phyloP scores from a whole-genome alignment of 1,140 invertebrate species.

The Pogonomyrmex californicus region DNA sequence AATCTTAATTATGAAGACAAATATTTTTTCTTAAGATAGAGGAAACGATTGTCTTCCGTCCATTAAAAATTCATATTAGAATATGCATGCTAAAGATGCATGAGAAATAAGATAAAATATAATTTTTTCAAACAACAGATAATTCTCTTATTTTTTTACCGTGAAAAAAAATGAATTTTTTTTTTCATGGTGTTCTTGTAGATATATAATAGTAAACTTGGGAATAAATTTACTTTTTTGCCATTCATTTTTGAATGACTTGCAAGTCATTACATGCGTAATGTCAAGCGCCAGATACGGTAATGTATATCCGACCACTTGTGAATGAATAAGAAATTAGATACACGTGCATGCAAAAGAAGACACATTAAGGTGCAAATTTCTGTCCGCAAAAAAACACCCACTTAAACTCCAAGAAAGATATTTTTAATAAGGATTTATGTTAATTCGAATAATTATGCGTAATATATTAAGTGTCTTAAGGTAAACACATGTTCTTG shows the following conservation, averaged over 20 bases:
- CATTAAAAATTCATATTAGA: neutral
- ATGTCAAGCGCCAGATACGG: conserved; percentile 46
- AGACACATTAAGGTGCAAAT: conserved; percentile 61
- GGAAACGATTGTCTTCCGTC: neutral
- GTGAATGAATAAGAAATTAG: conserved; percentile 63
- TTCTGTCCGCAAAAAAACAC: conserved; percentile 37
- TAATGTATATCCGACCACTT: conserved; percentile 44
- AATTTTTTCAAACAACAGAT: neutral
- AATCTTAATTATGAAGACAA: neutral
- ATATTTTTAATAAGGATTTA: conserved; percentile 60
- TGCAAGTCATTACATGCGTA: conserved; percentile 46
- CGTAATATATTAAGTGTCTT: conserved; percentile 33
- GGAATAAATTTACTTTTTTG: conserved; percentile 41
- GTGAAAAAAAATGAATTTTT: neutral
- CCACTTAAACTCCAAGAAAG: conserved; percentile 41
- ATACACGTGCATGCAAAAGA: conserved; percentile 54
- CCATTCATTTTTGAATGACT: conserved; percentile 19
- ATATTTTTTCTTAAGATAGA: neutral
- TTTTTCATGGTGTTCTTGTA: neutral
- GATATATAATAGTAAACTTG: neutral
- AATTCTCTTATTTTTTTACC: conserved; percentile 3
- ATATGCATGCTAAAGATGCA: neutral
- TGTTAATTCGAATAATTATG: conserved; percentile 52
- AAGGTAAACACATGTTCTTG: conserved; percentile 40
- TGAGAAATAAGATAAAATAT: neutral